phyloP scores from a whole-genome alignment of 1,140 invertebrate species.

The Eumeta japonica region DNA sequence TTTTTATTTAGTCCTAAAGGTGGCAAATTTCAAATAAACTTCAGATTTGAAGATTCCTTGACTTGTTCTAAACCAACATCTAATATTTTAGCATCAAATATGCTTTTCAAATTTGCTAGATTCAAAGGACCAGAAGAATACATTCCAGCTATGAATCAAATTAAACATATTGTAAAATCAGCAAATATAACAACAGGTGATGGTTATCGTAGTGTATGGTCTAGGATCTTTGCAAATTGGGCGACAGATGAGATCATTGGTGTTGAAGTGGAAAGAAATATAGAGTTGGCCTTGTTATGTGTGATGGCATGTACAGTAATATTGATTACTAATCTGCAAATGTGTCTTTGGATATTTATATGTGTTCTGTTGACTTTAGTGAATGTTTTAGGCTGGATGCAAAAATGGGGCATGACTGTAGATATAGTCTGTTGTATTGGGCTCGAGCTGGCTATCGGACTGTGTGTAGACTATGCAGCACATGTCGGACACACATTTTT shows the following conservation, averaged over 20 bases:
- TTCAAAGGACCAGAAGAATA: constrained; percentile 66
- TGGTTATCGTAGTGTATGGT: constrained; percentile 66
- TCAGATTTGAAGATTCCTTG: constrained; percentile 63
- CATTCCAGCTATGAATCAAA: constrained; percentile 71
- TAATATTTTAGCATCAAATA: constrained; percentile 59
- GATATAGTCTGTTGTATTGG: constrained; percentile 84
- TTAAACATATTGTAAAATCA: constrained; percentile 59
- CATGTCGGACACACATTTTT: constrained; percentile 86
- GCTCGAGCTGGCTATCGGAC: constrained; percentile 80
- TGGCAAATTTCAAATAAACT: constrained; percentile 68
- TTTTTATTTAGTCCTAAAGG: constrained; percentile 70
- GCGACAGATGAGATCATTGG: constrained; percentile 78
- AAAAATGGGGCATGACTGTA: constrained; percentile 76
- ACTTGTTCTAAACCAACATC: constrained; percentile 62
- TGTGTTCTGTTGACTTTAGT: constrained; percentile 77
- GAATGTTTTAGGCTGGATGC: constrained; percentile 82
- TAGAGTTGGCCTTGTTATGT: constrained; percentile 74
- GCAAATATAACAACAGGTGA: constrained; percentile 61
- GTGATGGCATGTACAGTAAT: constrained; percentile 79
- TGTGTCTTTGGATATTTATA: constrained; percentile 75
- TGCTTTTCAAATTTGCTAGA: constrained; percentile 63
- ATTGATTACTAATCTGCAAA: constrained; percentile 77
- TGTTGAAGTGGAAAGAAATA: constrained; percentile 75
- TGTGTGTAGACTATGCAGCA: constrained; percentile 87
- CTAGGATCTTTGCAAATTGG: constrained; percentile 71